phyloP scores from a whole-genome alignment of 2,113 vertebrate genomes.

The Genyomyrus donnyi region DNA sequence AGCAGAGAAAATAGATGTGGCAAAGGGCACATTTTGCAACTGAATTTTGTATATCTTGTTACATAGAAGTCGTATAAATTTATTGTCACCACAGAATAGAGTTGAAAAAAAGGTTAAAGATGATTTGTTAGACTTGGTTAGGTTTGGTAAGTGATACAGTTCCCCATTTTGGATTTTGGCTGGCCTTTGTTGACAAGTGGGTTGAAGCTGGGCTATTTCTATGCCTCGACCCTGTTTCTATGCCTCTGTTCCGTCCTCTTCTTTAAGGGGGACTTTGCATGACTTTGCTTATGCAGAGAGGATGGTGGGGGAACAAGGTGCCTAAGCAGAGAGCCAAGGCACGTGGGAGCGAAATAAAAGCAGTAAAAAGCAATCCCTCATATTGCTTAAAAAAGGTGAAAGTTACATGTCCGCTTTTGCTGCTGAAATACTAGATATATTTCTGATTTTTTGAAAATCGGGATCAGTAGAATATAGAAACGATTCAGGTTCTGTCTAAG shows the following conservation, averaged over 20 bases:
- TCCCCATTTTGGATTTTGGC: background rate
- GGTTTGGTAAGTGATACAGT: background rate
- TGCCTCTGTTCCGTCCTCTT: constrained; percentile 17
- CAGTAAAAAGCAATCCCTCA: constrained; percentile 56
- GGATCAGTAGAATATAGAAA: constrained; percentile 56
- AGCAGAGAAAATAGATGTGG: background rate
- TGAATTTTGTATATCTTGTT: background rate
- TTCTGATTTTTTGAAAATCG: constrained; percentile 54
- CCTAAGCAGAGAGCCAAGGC: constrained; percentile 27
- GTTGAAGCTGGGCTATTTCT: background rate
- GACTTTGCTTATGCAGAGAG: constrained; percentile 31
- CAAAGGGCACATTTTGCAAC: background rate
- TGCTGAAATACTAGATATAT: constrained; percentile 55
- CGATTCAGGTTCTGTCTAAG: constrained; percentile 51
- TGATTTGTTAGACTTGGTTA: constrained; percentile 2
- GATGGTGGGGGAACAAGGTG: constrained; percentile 15
- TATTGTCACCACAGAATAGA: background rate
- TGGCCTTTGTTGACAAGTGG: background rate
- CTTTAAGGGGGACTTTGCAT: constrained; percentile 32
- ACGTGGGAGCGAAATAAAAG: constrained; percentile 47
- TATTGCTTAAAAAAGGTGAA: constrained; percentile 43
- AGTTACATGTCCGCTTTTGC: constrained; percentile 54
- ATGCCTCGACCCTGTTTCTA: constrained; percentile 17
- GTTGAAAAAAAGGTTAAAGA: background rate
- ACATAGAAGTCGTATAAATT: background rate